These are phyloP conservation scores for Girardinus metallicus DNA, from an alignment of 2,797 vertebrate genomes.

Conservation along the genomic window DNA sequence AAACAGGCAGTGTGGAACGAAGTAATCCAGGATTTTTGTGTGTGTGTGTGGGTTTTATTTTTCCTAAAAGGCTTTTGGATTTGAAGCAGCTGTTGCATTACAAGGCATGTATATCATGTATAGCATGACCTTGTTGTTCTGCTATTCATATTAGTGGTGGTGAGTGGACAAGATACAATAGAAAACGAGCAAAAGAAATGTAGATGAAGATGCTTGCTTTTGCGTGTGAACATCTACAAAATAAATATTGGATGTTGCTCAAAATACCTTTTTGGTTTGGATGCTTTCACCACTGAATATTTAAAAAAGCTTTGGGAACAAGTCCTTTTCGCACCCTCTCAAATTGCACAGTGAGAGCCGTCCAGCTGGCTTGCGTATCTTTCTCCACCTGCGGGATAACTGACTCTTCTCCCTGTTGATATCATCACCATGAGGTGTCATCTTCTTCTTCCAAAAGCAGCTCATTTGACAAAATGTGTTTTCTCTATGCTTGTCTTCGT, in stretches of 20 bases:
- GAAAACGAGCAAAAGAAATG: not conserved
- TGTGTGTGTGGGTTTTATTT: constrained; percentile 55
- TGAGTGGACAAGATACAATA: constrained; percentile 22
- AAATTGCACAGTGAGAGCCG: constrained; percentile 42
- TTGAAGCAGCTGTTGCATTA: constrained; percentile 62
- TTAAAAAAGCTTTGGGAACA: constrained; percentile 59
- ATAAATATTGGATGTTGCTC: not conserved
- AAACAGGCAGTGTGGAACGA: constrained; percentile 68
- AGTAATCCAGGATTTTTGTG: constrained; percentile 80
- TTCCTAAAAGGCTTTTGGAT: constrained; percentile 74
- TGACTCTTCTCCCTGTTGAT: constrained; percentile 47
- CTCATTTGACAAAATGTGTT: not conserved
- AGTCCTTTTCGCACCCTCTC: constrained; percentile 39
- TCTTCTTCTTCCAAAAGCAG: not conserved
- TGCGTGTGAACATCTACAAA: not conserved
- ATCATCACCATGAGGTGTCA: constrained; percentile 34
- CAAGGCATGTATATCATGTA: constrained; percentile 60
- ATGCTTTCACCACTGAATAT: constrained; percentile 57
- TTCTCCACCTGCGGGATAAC: constrained; percentile 39
- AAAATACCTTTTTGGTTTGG: constrained; percentile 17
- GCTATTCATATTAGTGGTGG: constrained; percentile 50
- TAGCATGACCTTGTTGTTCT: constrained; percentile 40
- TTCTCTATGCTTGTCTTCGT: not conserved
- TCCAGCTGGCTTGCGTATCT: constrained; percentile 60
- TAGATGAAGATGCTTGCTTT: not conserved